These are phyloP conservation scores for Oscheius myriophilus DNA, from an alignment of 2,888 invertebrate species.

Conservation along the genomic window DNA sequence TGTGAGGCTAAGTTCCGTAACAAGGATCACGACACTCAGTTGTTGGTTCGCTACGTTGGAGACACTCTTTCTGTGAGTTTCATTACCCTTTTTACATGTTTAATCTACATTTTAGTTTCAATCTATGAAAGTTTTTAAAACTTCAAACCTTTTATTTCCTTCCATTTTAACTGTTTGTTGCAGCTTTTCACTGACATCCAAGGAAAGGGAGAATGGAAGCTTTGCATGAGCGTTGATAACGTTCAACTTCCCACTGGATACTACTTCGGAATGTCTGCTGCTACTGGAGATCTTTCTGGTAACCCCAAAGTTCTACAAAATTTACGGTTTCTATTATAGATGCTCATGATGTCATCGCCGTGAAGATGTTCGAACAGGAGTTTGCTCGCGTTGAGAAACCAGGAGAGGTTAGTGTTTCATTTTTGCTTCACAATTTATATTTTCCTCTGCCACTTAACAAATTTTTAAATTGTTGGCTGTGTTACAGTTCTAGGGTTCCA, in stretches of 20 bases:
- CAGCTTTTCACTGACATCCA: conserved; percentile 80
- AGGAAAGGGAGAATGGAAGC: conserved; percentile 84
- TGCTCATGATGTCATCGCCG: conserved; percentile 90
- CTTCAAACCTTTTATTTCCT: not conserved
- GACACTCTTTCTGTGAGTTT: conserved; percentile 81
- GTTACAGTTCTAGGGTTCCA: too few relatives aligned
- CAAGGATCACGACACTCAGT: conserved; percentile 86
- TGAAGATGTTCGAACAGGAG: conserved; percentile 92
- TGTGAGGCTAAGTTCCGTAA: conserved; percentile 94
- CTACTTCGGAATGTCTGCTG: conserved; percentile 91
- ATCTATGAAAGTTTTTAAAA: not conserved
- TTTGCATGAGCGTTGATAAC: conserved; percentile 88
- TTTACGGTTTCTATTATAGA: conserved; percentile 77
- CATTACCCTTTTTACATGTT: conserved; percentile 34
- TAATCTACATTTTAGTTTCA: not conserved
- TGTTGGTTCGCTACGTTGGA: conserved; percentile 87
- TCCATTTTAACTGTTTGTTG: conserved; percentile 39
- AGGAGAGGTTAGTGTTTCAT: conserved; percentile 51
- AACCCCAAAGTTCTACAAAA: not conserved
- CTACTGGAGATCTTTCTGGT: conserved; percentile 88
- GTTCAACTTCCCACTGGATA: conserved; percentile 93
- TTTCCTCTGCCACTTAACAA: too few relatives aligned
- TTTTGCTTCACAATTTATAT: not conserved
- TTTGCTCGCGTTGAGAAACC: conserved; percentile 74
- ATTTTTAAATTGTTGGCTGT: too few relatives aligned